A percentile compares a stretch with the other conserved stretches of the same genome.
These are phyloP conservation scores for Petrosia ficiformis DNA, from an alignment of 37 sponge, comb jelly and placozoan genomes.

Conservation along the genomic window DNA sequence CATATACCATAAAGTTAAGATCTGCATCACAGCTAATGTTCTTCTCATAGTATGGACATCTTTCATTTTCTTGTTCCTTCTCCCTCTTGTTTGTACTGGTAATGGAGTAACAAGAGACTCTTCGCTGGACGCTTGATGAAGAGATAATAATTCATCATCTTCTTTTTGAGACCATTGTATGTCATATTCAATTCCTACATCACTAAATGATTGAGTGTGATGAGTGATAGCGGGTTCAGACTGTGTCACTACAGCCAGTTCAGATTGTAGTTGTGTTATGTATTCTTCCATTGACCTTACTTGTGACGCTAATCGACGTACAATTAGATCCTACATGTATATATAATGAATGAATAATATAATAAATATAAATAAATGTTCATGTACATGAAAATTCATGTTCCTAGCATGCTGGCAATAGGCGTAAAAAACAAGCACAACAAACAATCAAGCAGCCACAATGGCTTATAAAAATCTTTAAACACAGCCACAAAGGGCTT, in stretches of 20 bases:
- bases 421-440: too few relatives aligned
- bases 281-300: slow-evolving; percentile 5
- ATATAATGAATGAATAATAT: background rate
- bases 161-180: background rate
- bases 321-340: background rate
- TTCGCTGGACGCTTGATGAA: background rate
- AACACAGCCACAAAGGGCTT: too few relatives aligned
- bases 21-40: slow-evolving; percentile 62
- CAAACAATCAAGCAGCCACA: too few relatives aligned
- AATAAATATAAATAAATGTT: background rate
- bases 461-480: too few relatives aligned
- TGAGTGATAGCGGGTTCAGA: too few relatives aligned
- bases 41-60: slow-evolving; percentile 20
- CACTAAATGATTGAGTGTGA: too few relatives aligned
- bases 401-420: too few relatives aligned
- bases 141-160: background rate
- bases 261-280: background rate
- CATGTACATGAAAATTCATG: too few relatives aligned
- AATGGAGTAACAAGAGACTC: background rate
- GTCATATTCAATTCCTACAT: too few relatives aligned
- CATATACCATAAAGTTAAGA: slow-evolving; percentile 47
- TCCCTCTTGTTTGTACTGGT: background rate
- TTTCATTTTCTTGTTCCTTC: background rate
- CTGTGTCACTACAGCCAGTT: too few relatives aligned
- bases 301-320: background rate